Percentiles rank a stretch among this genome's conserved stretches.
phyloP scores from a whole-genome alignment of 2,888 invertebrate genomes.

The Diplolepis rosae region DNA sequence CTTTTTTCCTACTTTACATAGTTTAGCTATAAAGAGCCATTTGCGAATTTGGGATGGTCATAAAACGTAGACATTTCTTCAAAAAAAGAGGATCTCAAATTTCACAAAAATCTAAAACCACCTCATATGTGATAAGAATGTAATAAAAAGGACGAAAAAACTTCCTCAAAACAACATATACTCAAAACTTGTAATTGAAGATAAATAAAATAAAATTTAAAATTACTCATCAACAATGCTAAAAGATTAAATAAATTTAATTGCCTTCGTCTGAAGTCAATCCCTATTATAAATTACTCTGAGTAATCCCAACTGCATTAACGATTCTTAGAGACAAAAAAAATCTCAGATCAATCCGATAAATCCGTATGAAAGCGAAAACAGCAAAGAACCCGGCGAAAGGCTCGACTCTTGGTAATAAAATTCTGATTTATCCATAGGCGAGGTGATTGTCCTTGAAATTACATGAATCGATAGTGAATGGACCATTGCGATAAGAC shows the following conservation, averaged over 20 bases:
- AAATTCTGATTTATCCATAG: constrained; percentile 50
- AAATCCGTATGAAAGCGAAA: constrained; percentile 24
- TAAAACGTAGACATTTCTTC: background rate
- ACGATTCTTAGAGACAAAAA: constrained; percentile 2
- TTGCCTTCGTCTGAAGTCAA: constrained; percentile 4
- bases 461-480: constrained; percentile 48
- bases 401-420: constrained; percentile 30
- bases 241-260: background rate
- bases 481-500: constrained; percentile 41
- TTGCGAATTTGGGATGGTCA: no score
- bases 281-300: constrained; percentile 17
- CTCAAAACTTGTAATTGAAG: background rate
- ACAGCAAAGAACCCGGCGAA: constrained; percentile 19
- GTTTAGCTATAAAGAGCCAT: no score
- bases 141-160: background rate
- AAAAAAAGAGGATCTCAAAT: no score
- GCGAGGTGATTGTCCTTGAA: constrained; percentile 50
- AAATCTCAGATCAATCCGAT: constrained; percentile 14
- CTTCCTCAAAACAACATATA: background rate
- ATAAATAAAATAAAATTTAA: background rate
- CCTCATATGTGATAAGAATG: no score
- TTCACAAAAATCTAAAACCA: no score
- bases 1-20: no score
- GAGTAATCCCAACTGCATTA: constrained; percentile 12
- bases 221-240: background rate